Conservation (phyloP, 2,797 vertebrate genomes). For the Melanotaenia trifasciata region DNA sequence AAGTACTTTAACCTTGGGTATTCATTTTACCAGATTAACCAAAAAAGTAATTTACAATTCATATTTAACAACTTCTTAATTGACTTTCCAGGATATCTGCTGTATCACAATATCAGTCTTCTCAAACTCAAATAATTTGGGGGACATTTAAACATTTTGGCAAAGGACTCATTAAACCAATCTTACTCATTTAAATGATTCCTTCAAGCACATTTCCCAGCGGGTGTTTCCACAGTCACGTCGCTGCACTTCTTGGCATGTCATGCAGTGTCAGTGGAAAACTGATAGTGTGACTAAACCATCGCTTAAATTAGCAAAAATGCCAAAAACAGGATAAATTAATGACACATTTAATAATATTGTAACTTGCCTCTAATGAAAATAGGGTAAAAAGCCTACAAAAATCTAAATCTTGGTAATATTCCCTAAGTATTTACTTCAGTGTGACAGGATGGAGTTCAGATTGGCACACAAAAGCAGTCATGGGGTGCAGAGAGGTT, state of each 20-base stretch:
- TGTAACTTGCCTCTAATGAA: not conserved
- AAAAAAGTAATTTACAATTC: not conserved
- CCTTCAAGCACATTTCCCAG: not conserved
- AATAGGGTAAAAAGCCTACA: not conserved
- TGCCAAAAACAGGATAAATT: no score
- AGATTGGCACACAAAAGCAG: not conserved
- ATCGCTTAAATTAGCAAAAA: no score
- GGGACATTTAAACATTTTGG: not conserved
- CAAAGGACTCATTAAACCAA: not conserved
- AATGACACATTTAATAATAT: no score
- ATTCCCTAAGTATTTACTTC: not conserved
- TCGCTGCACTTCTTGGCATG: not conserved
- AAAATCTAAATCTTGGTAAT: not conserved
- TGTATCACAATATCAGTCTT: not conserved
- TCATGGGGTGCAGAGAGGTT: not conserved
- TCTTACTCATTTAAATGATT: not conserved
- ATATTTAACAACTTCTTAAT: conserved; percentile 1
- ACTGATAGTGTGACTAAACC: no score
- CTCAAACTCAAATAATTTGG: not conserved
- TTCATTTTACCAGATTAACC: conserved; percentile 6
- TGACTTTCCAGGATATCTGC: not conserved
- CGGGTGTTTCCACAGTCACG: no score
- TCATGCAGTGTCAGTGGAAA: not conserved
- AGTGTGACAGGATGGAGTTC: not conserved
- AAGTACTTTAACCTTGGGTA: conserved; percentile 14